These are phyloP conservation scores for Cosmopolites sordidus DNA, from an alignment of 2,888 invertebrate species.

Conservation along the genomic window DNA sequence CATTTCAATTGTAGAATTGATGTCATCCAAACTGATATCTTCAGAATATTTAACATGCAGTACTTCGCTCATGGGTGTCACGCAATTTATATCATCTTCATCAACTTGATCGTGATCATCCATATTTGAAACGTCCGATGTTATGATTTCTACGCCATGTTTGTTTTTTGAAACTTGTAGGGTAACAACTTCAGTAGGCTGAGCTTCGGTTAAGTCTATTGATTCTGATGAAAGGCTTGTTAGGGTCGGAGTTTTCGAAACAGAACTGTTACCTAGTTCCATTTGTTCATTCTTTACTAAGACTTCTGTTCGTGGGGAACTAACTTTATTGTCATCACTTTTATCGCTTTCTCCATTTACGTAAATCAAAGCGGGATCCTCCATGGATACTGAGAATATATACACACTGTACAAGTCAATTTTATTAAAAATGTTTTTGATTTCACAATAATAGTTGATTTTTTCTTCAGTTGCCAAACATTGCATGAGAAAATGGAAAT, in stretches of 20 bases:
- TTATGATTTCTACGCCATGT: conserved; percentile 15
- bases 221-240: background rate
- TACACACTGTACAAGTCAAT: conserved; percentile 19
- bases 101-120: conserved; percentile 6
- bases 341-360: background rate
- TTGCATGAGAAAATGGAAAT: conserved; percentile 27
- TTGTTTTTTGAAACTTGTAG: conserved; percentile 6
- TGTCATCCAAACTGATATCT: background rate
- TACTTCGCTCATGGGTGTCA: background rate
- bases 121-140: background rate
- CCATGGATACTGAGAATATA: conserved; percentile 17
- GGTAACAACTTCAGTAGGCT: conserved; percentile 10
- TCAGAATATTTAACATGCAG: background rate
- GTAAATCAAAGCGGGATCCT: conserved; percentile 1
- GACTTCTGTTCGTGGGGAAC: too few species aligned
- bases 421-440: conserved; percentile 12
- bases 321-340: background rate
- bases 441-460: conserved; percentile 26
- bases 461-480: conserved; percentile 26
- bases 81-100: background rate
- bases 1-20: too few species aligned
- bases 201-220: background rate
- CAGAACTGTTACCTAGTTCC: background rate
- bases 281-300: background rate
- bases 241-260: background rate